These are phyloP conservation scores for Lepus timidus DNA, from an alignment of 2,113 vertebrate genomes.

Conservation along the genomic window DNA sequence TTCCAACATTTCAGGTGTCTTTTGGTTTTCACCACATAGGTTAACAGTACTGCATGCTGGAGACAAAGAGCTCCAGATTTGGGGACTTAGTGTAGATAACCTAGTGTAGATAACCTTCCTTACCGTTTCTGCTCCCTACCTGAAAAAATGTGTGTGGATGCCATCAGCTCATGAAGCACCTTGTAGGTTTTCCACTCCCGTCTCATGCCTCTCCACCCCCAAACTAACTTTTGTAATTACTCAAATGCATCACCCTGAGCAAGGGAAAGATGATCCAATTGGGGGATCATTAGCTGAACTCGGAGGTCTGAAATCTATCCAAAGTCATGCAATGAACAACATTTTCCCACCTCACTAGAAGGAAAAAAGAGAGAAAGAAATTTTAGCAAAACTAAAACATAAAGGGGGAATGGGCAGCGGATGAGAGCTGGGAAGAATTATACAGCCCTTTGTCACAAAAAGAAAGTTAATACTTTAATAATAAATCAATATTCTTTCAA, in stretches of 20 bases:
- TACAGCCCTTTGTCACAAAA: background rate
- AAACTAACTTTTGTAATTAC: background rate
- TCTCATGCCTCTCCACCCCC: background rate
- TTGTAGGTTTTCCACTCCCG: background rate
- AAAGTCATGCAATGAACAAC: conserved; percentile 27
- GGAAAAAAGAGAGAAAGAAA: background rate
- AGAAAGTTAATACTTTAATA: background rate
- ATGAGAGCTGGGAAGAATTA: background rate
- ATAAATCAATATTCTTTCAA: background rate
- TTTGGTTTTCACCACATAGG: background rate
- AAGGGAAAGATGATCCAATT: background rate
- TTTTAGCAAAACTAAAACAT: background rate
- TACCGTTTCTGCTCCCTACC: background rate
- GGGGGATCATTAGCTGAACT: background rate
- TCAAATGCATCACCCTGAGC: background rate
- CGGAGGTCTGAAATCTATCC: conserved; percentile 30
- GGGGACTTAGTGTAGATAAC: background rate
- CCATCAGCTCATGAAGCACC: background rate
- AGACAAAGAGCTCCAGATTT: background rate
- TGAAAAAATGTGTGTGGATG: too few species aligned
- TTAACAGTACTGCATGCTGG: background rate
- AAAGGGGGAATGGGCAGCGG: background rate
- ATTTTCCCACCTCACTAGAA: background rate
- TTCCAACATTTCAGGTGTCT: background rate
- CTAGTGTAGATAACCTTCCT: background rate